Evolutionary conservation across 1,140 invertebrate species (phyloP), one percentile per base, ranked within the genome.

Genomic region (Heliconius hermathena): DNA sequence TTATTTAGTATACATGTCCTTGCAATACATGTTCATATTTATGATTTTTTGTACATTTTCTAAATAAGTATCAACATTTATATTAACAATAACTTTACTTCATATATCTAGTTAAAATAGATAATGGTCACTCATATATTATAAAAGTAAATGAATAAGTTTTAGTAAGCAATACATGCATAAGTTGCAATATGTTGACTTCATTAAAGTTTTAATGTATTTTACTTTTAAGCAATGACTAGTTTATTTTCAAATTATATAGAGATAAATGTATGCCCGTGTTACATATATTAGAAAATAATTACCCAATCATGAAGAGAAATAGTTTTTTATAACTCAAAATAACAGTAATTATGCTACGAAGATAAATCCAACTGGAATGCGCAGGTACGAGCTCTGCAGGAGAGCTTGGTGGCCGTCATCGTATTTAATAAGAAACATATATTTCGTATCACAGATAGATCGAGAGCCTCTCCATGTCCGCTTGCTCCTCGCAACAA

Each of bases 401-500:
- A 66, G 22, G 60, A 66, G 22, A 66, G 11, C 13, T 26, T 29
- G 9, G 11, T 66, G 60, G 26, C 60, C 22, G 11, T 66, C 11
- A 16, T 66, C 1, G 26, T 29, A 66, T 29, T 66, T 26, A 66
- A 29, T 5, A 29, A 66, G 26, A 66, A 29, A 29, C 6, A 66
- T 66, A 1, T 66, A 0, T 13, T 66, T 26, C 26, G 3, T 66
- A 66, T 13, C 8, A 22, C 4, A 38, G 41, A 70, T 33, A 71
- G 75, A 36, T 49, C 76, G 71, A 49, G 71, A 72, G 74, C 66
- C 79, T 66, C n/a, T 54, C 54, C 66, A 11, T n/a, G 49, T 71
- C 60, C 57, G 52, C 60, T 77, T 74, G 71, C 73, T 60, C 76
- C 60, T 73, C 76, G 80, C 71, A 78, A 83, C 73, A 79, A 77